phyloP scores from a whole-genome alignment of 1,140 invertebrate species.

The Brachionus calyciflorus region DNA sequence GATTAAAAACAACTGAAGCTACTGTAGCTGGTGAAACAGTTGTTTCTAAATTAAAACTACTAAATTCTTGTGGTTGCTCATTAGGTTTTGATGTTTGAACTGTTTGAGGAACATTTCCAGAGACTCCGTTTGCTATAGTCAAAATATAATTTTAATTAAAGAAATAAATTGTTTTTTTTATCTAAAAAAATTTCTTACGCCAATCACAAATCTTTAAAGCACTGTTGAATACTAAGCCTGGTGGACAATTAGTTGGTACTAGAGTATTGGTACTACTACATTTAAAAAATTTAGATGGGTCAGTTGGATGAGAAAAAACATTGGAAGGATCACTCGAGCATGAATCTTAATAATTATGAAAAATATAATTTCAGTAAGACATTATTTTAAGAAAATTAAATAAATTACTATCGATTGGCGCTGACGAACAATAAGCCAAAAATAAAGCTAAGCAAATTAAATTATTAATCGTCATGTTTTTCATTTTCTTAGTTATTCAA shows the following conservation, averaged over 20 bases:
- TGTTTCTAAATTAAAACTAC: slow-evolving; percentile 2
- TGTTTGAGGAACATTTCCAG: no score
- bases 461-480: background rate
- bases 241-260: background rate
- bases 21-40: background rate
- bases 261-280: slow-evolving; percentile 5
- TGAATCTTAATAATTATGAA: background rate
- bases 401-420: background rate
- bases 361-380: no score
- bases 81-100: background rate
- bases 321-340: background rate
- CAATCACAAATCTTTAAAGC: slow-evolving; percentile 19
- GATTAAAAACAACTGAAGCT: no score
- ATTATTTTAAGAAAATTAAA: background rate
- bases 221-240: slow-evolving; percentile 9
- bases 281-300: slow-evolving; percentile 17
- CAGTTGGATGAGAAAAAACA: slow-evolving; percentile 6
- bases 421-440: slow-evolving; percentile 5
- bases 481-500: background rate
- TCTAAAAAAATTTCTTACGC: background rate
- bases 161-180: no score
- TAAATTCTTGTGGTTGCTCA: background rate
- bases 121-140: no score
- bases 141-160: no score
- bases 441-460: slow-evolving; percentile 3